Percentiles rank a stretch among this genome's conserved stretches.
Conservation (phyloP, 2,797 vertebrate species). For the Okamejei kenojei region DNA sequence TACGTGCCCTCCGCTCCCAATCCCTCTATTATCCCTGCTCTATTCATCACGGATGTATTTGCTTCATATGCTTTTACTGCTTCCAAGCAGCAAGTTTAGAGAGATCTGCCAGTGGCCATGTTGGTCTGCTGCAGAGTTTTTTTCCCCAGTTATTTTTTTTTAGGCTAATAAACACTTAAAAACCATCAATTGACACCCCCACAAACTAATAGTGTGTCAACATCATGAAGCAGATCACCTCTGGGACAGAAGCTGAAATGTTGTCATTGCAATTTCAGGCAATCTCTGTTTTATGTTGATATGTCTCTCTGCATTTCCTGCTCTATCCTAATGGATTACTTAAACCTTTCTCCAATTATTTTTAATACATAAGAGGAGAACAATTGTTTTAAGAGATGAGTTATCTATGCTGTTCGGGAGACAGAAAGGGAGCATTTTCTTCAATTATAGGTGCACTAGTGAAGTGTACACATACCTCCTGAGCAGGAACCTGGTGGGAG, state of each 20-base stretch:
- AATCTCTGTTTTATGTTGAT: neutral
- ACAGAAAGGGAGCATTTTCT: neutral
- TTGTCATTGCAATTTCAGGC: neutral
- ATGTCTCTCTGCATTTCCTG: neutral
- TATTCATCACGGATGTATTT: neutral
- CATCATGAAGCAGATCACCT: neutral
- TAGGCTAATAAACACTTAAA: no score
- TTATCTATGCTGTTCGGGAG: neutral
- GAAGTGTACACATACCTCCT: neutral
- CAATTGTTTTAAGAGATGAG: neutral
- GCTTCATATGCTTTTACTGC: neutral
- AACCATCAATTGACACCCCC: neutral
- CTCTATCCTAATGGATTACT: no score
- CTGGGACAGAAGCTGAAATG: neutral
- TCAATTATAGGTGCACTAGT: neutral
- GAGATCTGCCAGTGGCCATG: neutral
- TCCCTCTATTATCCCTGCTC: no score
- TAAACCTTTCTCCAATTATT: no score
- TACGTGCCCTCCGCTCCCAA: no score
- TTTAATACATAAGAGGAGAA: no score
- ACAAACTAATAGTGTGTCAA: neutral
- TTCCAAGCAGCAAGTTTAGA: neutral
- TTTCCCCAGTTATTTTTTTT: no score
- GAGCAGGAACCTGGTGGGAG: neutral
- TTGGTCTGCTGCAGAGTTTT: neutral